phyloP scores from a whole-genome alignment of 1,140 invertebrate species.

The Leguminivora glycinivorella region DNA sequence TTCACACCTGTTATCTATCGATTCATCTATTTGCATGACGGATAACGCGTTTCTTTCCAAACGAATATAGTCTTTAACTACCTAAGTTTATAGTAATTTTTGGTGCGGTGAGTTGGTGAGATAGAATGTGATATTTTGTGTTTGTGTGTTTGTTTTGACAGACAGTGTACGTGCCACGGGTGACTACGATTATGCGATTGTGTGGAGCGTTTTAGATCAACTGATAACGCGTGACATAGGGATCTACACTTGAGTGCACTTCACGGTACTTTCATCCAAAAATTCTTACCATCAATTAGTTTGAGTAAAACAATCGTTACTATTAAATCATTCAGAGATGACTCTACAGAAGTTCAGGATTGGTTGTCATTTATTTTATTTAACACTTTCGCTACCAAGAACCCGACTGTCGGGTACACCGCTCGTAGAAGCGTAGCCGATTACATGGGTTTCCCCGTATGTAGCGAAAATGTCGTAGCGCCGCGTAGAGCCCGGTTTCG shows the following conservation, averaged over 20 bases:
- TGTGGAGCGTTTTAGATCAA: constrained; percentile 67
- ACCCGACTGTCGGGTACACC: too few relatives aligned
- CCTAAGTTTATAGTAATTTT: constrained; percentile 36
- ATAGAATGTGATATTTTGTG: constrained; percentile 58
- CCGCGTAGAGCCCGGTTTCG: too few relatives aligned
- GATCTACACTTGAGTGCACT: constrained; percentile 32
- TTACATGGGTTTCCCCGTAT: too few relatives aligned
- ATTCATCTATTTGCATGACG: constrained; percentile 44
- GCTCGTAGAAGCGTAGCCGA: too few relatives aligned
- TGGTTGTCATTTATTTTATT: too few relatives aligned
- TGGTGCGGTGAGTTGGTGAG: constrained; percentile 32
- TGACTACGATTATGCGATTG: constrained; percentile 69
- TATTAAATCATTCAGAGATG: too few relatives aligned
- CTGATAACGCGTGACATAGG: constrained; percentile 61
- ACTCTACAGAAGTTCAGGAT: too few relatives aligned
- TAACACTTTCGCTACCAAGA: too few relatives aligned
- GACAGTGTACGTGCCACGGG: constrained; percentile 62
- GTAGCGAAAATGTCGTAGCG: too few relatives aligned
- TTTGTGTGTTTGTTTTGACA: constrained; percentile 73
- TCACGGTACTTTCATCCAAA: constrained; percentile 32
- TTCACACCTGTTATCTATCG: constrained; percentile 53
- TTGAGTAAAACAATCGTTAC: too few relatives aligned
- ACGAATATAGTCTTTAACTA: constrained; percentile 42
- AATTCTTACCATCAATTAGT: background rate
- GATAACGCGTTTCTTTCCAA: constrained; percentile 34